These are phyloP conservation scores for Allygus modestus DNA, from an alignment of 2,888 invertebrate genomes.

Conservation along the genomic window DNA sequence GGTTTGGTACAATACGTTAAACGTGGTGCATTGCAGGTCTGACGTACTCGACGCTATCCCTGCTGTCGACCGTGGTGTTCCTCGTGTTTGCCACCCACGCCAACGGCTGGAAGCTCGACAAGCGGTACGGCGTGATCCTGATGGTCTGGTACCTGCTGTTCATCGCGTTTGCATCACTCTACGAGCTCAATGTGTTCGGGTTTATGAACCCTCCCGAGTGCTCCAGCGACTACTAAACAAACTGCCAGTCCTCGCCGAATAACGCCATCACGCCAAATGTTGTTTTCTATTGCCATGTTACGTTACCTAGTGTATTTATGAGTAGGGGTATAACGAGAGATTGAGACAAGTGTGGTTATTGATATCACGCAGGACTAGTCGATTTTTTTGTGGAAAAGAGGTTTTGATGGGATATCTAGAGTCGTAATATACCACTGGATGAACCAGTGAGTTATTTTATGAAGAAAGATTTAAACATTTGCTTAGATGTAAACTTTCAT, in stretches of 20 bases:
- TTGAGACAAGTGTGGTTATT: not conserved
- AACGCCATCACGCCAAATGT: conserved; percentile 9
- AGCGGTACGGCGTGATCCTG: conserved; percentile 90
- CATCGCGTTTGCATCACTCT: conserved; percentile 93
- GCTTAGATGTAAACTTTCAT: too few relatives aligned
- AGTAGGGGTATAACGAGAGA: not conserved
- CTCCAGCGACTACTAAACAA: conserved; percentile 74
- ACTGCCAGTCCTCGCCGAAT: not conserved
- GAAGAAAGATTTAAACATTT: too few relatives aligned
- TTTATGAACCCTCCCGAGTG: conserved; percentile 90
- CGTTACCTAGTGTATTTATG: not conserved
- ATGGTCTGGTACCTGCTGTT: conserved; percentile 97
- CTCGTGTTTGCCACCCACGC: conserved; percentile 94
- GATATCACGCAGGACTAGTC: not conserved
- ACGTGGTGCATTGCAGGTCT: conserved; percentile 80
- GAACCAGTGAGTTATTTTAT: too few relatives aligned
- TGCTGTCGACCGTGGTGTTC: conserved; percentile 95
- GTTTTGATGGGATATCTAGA: too few relatives aligned
- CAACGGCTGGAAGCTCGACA: conserved; percentile 97
- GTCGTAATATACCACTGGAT: too few relatives aligned
- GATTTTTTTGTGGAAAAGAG: not conserved
- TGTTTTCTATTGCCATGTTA: conserved; percentile 25
- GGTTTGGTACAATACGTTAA: conserved; percentile 84
- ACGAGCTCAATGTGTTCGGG: conserved; percentile 97
- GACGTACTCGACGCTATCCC: conserved; percentile 94